Base-by-base conservation (phyloP, 2,113 vertebrate species). In the Brienomyrus brachyistius region DNA sequence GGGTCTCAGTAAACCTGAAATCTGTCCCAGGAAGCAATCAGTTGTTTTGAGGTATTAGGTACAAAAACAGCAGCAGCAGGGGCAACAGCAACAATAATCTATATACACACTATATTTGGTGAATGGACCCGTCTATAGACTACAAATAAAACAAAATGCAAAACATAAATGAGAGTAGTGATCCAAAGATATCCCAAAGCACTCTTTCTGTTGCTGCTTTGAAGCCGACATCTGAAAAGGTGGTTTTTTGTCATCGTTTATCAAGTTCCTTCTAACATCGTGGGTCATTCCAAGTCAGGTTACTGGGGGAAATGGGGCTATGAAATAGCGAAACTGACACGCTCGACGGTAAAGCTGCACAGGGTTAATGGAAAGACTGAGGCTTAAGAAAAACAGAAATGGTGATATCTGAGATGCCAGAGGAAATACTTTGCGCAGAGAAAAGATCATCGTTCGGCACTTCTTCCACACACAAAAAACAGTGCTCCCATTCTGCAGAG, bases 191-290 rank as follows among this genome's bases (percentile, higher is more conserved):
- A n/a, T 82, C 19, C 52, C 43, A n/a, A 86, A 89, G 74, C 52
- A n/a, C 40, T 54, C 83, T n/a, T 77, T 3, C n/a, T 59, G 3
- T 2, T 45, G 89, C 91, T 91, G 90, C 74, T 87, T 85, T 90
- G 89, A 89, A 62, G 87, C 85, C 62, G 90, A 88, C 13, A 47
- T 91, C 56, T 92, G 86, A 59, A 89, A 91, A 91, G 66, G 87
- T 40, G 35, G 31, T 2, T 19, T 19, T 19, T 1, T 1, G 70
- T 31, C 27, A 59, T 87, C 40, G 17, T 80, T 87, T 88, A 47
- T 91, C 85, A 50, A 88, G 91, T 70, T 56, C 84, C 91, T 31
- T 91, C 86, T 91, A 83, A 91, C 88, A 90, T 56, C 40, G 87
- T 54, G 80, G 89, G 86, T 66, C 4, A 2, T 51, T 35, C 27